Conservation (phyloP, 2,797 vertebrate species). For the Lutjanus argentimaculatus region DNA sequence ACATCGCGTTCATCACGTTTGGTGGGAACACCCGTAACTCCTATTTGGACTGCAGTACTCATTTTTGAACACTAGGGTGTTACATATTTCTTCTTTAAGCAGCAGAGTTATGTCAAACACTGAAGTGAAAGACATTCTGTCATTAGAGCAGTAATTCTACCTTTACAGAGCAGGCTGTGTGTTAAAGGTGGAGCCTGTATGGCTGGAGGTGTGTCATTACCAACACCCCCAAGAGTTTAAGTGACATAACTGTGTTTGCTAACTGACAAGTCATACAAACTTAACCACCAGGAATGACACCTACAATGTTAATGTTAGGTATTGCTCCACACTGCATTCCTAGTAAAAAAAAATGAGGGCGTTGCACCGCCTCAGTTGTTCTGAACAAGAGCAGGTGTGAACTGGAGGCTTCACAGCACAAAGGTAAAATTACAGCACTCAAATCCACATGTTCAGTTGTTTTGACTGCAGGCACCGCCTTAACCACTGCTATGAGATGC, state of each 20-base stretch:
- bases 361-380: neutral
- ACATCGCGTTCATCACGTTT: too few relatives aligned
- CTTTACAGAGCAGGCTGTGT: constrained; percentile 15
- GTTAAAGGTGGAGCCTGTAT: constrained; percentile 32
- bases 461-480: neutral
- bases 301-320: neutral
- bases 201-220: constrained; percentile 29
- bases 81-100: neutral
- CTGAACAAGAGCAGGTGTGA: constrained; percentile 25
- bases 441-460: neutral
- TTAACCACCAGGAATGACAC: constrained; percentile 40
- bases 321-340: constrained; percentile 33
- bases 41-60: too few relatives aligned
- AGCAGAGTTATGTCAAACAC: neutral
- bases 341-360: neutral
- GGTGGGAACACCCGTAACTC: too few relatives aligned
- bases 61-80: too few relatives aligned
- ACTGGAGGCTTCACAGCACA: neutral
- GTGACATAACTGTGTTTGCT: neutral
- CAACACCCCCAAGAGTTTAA: neutral
- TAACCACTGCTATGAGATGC: neutral
- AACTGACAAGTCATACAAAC: constrained; percentile 12
- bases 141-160: neutral
- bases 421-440: constrained; percentile 19
- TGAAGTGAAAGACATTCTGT: neutral